Conservation (phyloP, 2,888 invertebrate species). For the Dynastes maya region DNA sequence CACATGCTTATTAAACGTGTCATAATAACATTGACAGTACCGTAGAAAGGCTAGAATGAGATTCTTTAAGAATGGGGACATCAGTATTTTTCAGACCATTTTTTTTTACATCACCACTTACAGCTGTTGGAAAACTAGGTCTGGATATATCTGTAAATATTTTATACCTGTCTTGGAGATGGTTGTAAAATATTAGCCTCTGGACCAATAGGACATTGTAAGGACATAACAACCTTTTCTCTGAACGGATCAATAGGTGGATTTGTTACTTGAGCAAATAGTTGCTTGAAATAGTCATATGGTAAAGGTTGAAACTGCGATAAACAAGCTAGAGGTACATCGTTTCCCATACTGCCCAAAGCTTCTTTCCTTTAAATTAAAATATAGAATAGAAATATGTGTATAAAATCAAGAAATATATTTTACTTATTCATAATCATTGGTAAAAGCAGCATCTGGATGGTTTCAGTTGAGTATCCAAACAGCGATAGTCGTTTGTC, state of each 20-base stretch:
- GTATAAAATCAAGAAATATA: not conserved
- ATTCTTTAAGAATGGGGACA: too few species aligned
- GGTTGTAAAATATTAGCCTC: constrained; percentile 95
- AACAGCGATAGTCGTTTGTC: constrained; percentile 93
- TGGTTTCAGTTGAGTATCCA: constrained; percentile 95
- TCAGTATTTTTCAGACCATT: too few species aligned
- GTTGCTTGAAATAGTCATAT: constrained; percentile 98
- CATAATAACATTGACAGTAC: too few species aligned
- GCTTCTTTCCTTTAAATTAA: constrained; percentile 89
- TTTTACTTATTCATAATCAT: constrained; percentile 88
- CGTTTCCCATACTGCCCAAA: constrained; percentile 99
- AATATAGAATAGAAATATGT: not conserved
- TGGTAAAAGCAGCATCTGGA: constrained; percentile 93
- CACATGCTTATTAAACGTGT: too few species aligned
- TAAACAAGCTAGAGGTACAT: constrained; percentile 96
- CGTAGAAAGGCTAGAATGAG: too few species aligned
- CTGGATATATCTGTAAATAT: not conserved
- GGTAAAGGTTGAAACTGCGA: constrained; percentile 95
- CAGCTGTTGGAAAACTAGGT: too few species aligned
- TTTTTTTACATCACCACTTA: too few species aligned
- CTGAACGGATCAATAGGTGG: constrained; percentile 99
- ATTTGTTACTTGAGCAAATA: constrained; percentile 99
- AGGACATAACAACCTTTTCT: constrained; percentile 98
- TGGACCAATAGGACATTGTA: constrained; percentile 97
- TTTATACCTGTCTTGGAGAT: constrained; percentile 80